Evolutionary conservation across 2,797 vertebrate species (phyloP), one percentile per base, ranked within the genome.

Genomic region (Myotis planiceps): DNA sequence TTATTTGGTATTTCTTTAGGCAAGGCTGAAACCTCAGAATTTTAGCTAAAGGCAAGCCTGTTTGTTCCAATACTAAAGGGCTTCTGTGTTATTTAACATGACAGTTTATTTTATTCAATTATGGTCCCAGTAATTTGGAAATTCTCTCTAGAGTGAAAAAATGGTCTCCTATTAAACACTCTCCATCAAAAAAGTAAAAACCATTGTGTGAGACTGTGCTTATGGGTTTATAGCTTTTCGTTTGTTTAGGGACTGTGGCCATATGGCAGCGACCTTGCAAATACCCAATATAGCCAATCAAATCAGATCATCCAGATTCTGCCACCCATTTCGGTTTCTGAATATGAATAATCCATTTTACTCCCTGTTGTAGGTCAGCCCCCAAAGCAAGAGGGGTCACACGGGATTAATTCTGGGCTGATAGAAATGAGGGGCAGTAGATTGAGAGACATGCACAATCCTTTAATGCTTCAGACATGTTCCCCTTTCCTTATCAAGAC

Each of bases 1-100:
- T 49, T 84, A 71, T 27, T 86, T 91, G 63, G 34, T 23, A 84
- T 94, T 92, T 83, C 68, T 97, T 69, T 72, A 93, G 94, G 39
- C 9, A 75, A 91, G 71, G 19, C 7, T 93, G 34, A 51, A 63
- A 83, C 55, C 75, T 95, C 71, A 84, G 81, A 87, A 84, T 92
- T 95, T 74, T 87, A 95, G 49, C 47, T 53, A 27, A 81, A 86
- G 68, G 8, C n/a, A 92, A 86, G 85, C n/a, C 3, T 39, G 21
- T 32, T 92, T 51, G 18, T 76, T 9, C 65, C 7, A 55, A 75
- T 86, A 76, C 75, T 71, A 95, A 86, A 87, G 66, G 71, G 32
- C 32, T 74, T 80, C 76, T 55, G 49, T n/a, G 71, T 92, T 66
- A 90, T 65, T n/a, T 2, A 65, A 74, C n/a, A 55, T 14, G 47